A percentile compares a stretch with the other conserved stretches of the same genome.
Conservation (phyloP, 1,140 invertebrate species). For the Arctopsyche grandis region DNA sequence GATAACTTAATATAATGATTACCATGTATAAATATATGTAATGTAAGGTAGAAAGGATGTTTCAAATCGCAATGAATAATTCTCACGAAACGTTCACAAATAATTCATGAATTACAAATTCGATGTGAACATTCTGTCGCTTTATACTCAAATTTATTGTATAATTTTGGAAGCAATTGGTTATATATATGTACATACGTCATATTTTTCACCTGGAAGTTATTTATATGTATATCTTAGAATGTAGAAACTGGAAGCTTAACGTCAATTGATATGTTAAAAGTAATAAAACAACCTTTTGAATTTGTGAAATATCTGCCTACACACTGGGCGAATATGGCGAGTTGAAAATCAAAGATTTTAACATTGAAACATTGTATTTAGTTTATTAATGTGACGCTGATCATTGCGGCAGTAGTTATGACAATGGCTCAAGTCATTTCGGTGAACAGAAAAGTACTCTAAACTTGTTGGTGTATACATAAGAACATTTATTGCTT, state of each 20-base stretch:
- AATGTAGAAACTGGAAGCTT: slow-evolving; percentile 15
- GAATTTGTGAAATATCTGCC: too few species aligned
- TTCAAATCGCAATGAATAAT: slow-evolving; percentile 33
- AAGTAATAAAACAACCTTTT: neutral
- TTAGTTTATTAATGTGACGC: too few species aligned
- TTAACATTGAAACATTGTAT: too few species aligned
- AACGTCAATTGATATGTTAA: slow-evolving; percentile 7
- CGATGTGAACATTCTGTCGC: neutral
- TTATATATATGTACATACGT: neutral
- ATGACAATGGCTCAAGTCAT: too few species aligned
- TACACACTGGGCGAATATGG: too few species aligned
- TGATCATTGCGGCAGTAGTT: too few species aligned
- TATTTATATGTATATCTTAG: neutral
- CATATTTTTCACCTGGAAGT: neutral
- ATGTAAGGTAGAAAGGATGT: slow-evolving; percentile 28
- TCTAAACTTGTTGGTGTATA: too few species aligned
- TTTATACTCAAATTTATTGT: neutral
- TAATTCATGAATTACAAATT: neutral
- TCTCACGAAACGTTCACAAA: slow-evolving; percentile 1
- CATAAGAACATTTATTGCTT: too few species aligned
- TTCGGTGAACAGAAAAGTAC: too few species aligned
- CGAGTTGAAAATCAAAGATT: too few species aligned
- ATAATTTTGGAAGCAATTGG: slow-evolving; percentile 2
- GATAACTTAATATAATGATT: too few species aligned
- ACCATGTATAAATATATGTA: neutral